Evolutionary conservation across 2,797 vertebrate genomes (phyloP), one percentile per base, ranked within the genome.

Genomic region (Hydrolagus colliei): DNA sequence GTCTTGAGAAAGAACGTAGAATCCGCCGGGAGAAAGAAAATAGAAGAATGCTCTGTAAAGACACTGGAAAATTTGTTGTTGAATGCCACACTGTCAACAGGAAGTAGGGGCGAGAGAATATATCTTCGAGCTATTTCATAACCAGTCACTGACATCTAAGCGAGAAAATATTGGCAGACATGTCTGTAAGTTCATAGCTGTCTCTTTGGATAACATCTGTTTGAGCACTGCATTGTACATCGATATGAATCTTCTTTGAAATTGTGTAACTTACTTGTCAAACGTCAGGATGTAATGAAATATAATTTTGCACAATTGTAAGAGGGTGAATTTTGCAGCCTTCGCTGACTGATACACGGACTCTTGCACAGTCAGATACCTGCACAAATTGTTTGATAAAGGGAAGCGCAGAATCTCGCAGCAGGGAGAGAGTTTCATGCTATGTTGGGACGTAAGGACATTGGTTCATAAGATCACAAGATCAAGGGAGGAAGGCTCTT

Each of bases 241-340:
- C 18, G 32, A 67, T 68, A 35, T 65, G 20, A 52, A 32, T 18
- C 68, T 20, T 68, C 63, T 41, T 82, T 82, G 79, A 82, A 35
- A 18, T 65, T 71, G 65, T 71, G 32, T 67, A 84, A 52, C 9
- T 14, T 20, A 84, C 79, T 52, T 84, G 79, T 84, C 79, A 84
- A n/a, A 35, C 65, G n/a, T 84, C 79, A n/a, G 65, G 32, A 84
- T 84, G 35, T 68, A 68, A 84, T 84, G 16, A 68, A 18, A 20
- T 84, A n/a, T 67, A 84, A 41, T 68, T 84, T 84, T 68, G 41
- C 3, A 35, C 79, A 84, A 18, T 27, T 68, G 65, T 27, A 71
- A 52, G n/a, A 67, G 22, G 35, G 22, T 32, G n/a, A 10, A 84
- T 84, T 71, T 35, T 68, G 6, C 65, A 71, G 65, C 68, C 65